Evolutionary conservation across 2,888 invertebrate genomes (phyloP).

Genomic region (Aphodius sticticus): DNA sequence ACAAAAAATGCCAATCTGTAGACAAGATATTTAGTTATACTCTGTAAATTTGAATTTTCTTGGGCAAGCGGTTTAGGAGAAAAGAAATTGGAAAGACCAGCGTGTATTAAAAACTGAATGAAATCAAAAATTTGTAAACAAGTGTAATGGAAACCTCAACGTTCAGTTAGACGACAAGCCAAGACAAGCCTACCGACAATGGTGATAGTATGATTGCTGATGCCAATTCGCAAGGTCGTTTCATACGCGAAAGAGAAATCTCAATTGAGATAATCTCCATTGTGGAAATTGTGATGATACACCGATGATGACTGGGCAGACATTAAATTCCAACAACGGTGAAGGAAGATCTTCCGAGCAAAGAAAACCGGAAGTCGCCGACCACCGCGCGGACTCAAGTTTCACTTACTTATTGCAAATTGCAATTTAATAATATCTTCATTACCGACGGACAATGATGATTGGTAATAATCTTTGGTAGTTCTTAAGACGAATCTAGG

Average conservation of each 20-base stretch:
- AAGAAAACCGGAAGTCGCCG: conserved; percentile 21
- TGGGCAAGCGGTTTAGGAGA: too few species aligned
- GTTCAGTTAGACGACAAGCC: not conserved
- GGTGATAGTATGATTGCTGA: too few species aligned
- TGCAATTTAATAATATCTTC: conserved; percentile 21
- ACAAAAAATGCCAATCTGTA: too few species aligned
- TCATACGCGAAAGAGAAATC: conserved; percentile 16
- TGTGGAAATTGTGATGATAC: conserved; percentile 14
- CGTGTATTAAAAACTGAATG: too few species aligned
- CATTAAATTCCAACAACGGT: conserved; percentile 5
- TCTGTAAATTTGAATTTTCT: too few species aligned
- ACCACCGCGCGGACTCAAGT: conserved; percentile 8
- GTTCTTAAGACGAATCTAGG: not conserved
- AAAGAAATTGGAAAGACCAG: too few species aligned
- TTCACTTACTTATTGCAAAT: conserved; percentile 23
- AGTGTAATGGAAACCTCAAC: not conserved
- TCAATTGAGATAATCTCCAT: conserved; percentile 13
- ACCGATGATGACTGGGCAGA: not conserved
- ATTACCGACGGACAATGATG: not conserved
- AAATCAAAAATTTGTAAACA: too few species aligned
- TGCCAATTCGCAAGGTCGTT: conserved; percentile 14
- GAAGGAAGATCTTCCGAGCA: not conserved
- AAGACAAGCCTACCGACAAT: too few species aligned
- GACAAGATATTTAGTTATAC: too few species aligned
- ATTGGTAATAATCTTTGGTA: not conserved